Percentiles rank a stretch among this genome's conserved stretches.
phyloP scores from a whole-genome alignment of 2,888 invertebrate species.

The Drosophila nigricruria region DNA sequence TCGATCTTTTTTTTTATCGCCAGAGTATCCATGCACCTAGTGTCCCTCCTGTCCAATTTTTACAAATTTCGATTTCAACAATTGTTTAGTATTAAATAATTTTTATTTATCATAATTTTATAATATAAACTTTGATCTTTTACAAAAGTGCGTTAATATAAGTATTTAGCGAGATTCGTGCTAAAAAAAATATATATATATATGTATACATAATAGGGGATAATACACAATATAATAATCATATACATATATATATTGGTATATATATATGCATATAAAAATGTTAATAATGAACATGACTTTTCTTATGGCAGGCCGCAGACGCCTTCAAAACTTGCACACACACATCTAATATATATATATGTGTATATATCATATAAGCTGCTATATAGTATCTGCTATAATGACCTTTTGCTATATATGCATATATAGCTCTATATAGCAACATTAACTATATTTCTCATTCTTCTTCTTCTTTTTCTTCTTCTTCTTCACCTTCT shows the following conservation, averaged over 20 bases:
- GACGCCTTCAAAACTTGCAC: conserved; percentile 29
- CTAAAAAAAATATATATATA: conserved; percentile 43
- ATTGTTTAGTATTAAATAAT: conserved; percentile 40
- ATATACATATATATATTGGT: conserved; percentile 1
- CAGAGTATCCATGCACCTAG: too few species aligned
- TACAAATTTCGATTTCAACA: background rate
- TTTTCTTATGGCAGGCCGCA: conserved; percentile 59
- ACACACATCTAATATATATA: conserved; percentile 7
- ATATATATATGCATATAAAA: conserved; percentile 3
- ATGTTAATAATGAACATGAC: conserved; percentile 64
- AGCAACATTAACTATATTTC: conserved; percentile 2
- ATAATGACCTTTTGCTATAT: conserved; percentile 3
- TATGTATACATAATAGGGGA: conserved; percentile 30
- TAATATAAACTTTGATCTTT: conserved; percentile 30
- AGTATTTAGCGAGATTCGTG: conserved; percentile 61
- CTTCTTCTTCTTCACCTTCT: conserved; percentile 16
- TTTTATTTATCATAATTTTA: conserved; percentile 49
- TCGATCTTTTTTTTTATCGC: too few species aligned
- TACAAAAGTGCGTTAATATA: conserved; percentile 47
- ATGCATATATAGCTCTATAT: background rate
- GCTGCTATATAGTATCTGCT: conserved; percentile 11
- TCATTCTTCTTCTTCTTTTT: background rate
- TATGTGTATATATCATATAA: background rate
- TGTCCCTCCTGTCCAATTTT: background rate
- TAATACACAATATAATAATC: conserved; percentile 44